Percentiles rank a stretch among this genome's conserved stretches.
Conservation (phyloP, 1,140 invertebrate species). For the Papilio xuthus region DNA sequence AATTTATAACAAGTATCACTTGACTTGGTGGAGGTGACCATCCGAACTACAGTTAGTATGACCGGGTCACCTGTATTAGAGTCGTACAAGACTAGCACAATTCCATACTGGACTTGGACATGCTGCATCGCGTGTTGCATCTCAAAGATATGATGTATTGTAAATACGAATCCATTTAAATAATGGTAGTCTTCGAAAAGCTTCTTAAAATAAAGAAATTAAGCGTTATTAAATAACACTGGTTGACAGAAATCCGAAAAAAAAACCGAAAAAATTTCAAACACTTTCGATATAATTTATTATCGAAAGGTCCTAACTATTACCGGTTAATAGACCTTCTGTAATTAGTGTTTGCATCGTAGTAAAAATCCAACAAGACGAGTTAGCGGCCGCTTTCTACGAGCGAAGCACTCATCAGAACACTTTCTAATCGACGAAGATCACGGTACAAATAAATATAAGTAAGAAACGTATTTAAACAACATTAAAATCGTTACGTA, state of each 20-base stretch:
- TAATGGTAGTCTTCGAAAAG: not conserved
- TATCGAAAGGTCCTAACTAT: constrained; percentile 1
- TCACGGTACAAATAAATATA: constrained; percentile 58
- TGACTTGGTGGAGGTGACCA: constrained; percentile 70
- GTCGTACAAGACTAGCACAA: constrained; percentile 67
- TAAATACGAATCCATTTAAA: constrained; percentile 36
- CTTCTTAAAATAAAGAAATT: no score
- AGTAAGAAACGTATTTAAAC: constrained; percentile 45
- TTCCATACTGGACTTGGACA: constrained; percentile 61
- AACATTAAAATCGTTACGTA: constrained; percentile 25
- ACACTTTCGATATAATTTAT: not conserved
- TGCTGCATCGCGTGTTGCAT: constrained; percentile 43
- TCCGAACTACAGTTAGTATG: constrained; percentile 72
- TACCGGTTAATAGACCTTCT: constrained; percentile 47
- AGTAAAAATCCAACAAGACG: constrained; percentile 61
- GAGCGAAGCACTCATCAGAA: constrained; percentile 73
- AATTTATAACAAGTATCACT: constrained; percentile 73
- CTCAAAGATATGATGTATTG: constrained; percentile 41
- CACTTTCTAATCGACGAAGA: constrained; percentile 75
- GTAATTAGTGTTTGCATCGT: constrained; percentile 65
- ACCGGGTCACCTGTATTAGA: constrained; percentile 75
- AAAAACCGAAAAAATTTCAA: not conserved
- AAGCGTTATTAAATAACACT: not conserved
- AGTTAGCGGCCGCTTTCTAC: constrained; percentile 70
- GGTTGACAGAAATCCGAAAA: not conserved